phyloP scores from a whole-genome alignment of 2,888 invertebrate species.

The Phanerotoma sp. region DNA sequence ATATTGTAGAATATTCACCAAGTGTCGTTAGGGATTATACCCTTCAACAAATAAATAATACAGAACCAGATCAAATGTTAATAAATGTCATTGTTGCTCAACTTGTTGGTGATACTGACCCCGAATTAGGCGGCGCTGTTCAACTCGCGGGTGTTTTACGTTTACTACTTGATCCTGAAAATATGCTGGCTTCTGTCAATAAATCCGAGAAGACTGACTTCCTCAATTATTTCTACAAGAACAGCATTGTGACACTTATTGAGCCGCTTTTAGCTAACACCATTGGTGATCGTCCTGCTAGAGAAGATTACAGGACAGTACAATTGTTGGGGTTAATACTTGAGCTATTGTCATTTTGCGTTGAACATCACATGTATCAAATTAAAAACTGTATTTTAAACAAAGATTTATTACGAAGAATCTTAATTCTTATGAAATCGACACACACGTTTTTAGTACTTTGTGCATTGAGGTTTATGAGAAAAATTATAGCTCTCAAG shows the following conservation, averaged over 20 bases:
- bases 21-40: slow-evolving; percentile 97
- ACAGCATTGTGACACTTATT: slow-evolving; percentile 94
- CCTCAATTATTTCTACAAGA: slow-evolving; percentile 97
- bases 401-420: slow-evolving; percentile 93
- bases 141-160: slow-evolving; percentile 94
- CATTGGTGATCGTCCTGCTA: slow-evolving; percentile 81
- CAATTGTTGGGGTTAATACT: slow-evolving; percentile 92
- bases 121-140: slow-evolving; percentile 96
- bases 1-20: slow-evolving; percentile 97
- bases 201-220: slow-evolving; percentile 98
- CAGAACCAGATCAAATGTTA: slow-evolving; percentile 91
- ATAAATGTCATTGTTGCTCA: slow-evolving; percentile 98
- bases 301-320: slow-evolving; percentile 96
- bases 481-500: slow-evolving; percentile 95
- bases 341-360: slow-evolving; percentile 96
- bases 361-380: slow-evolving; percentile 98
- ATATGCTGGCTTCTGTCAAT: slow-evolving; percentile 91
- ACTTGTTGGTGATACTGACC: slow-evolving; percentile 95
- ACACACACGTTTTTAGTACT: slow-evolving; percentile 96
- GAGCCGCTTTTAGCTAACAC: slow-evolving; percentile 95
- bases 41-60: slow-evolving; percentile 85
- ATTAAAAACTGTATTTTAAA: slow-evolving; percentile 97
- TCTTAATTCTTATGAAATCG: slow-evolving; percentile 95
- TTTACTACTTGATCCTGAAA: slow-evolving; percentile 94
- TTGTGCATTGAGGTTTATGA: slow-evolving; percentile 94